phyloP scores from a whole-genome alignment of 1,140 invertebrate species.

The Plodia interpunctella region DNA sequence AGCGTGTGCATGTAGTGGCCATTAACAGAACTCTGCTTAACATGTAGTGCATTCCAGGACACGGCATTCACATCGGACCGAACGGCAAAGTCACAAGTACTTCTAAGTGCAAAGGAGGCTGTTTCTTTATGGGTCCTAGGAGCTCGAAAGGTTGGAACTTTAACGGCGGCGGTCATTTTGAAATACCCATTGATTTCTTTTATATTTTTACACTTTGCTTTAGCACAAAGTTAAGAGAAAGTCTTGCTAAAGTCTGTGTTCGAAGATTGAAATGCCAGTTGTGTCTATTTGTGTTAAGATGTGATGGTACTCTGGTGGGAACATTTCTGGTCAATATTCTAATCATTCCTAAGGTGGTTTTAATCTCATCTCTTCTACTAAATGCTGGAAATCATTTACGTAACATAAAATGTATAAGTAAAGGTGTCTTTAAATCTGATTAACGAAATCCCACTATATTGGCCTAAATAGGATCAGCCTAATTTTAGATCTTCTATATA shows the following conservation, averaged over 20 bases:
- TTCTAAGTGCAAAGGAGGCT: slow-evolving; percentile 92
- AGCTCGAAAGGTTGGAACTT: slow-evolving; percentile 87
- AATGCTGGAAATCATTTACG: too few species aligned
- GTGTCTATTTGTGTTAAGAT: background rate
- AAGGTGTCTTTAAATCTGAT: too few species aligned
- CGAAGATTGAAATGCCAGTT: background rate
- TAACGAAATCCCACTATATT: too few species aligned
- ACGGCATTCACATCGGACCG: slow-evolving; percentile 81
- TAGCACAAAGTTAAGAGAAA: slow-evolving; percentile 38
- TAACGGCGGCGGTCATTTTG: slow-evolving; percentile 35
- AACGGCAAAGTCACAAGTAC: slow-evolving; percentile 83
- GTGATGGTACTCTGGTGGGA: background rate
- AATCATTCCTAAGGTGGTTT: too few species aligned
- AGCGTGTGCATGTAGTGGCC: slow-evolving; percentile 58
- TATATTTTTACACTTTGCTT: slow-evolving; percentile 53
- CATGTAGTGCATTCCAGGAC: slow-evolving; percentile 81
- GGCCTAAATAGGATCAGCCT: too few species aligned
- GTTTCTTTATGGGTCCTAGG: slow-evolving; percentile 93
- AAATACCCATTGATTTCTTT: slow-evolving; percentile 31
- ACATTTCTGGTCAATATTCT: background rate
- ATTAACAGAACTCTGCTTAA: slow-evolving; percentile 66
- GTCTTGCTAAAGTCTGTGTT: slow-evolving; percentile 20
- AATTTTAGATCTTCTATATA: too few species aligned
- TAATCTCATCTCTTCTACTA: too few species aligned
- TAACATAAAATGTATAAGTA: too few species aligned